Percentiles rank a stretch among this genome's conserved stretches.
These are phyloP conservation scores for Ptychobarbus kaznakovi DNA, from an alignment of 2,797 vertebrate genomes.

Conservation along the genomic window DNA sequence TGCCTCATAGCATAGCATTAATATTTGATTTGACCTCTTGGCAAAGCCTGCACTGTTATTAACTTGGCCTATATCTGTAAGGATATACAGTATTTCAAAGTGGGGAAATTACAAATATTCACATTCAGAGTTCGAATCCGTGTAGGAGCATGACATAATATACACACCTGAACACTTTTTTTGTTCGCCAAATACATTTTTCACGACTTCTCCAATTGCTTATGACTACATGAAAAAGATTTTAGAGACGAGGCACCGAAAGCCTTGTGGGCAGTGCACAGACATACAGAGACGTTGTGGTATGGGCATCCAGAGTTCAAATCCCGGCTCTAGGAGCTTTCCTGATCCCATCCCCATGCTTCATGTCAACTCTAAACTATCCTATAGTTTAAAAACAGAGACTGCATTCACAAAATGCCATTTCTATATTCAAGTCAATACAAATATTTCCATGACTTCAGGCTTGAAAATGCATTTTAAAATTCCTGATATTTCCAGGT, in stretches of 20 bases:
- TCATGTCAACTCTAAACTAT: not conserved
- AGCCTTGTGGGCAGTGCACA: not conserved
- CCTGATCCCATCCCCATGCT: too few species aligned
- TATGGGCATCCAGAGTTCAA: not conserved
- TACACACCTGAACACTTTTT: not conserved
- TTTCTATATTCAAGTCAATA: not conserved
- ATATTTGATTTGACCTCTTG: slow-evolving; percentile 6
- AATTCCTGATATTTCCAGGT: not conserved
- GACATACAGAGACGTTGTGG: too few species aligned
- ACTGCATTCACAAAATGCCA: not conserved
- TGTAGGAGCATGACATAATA: not conserved
- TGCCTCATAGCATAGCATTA: not conserved
- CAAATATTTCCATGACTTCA: not conserved
- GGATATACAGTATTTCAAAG: not conserved
- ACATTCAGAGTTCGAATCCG: not conserved
- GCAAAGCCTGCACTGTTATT: not conserved
- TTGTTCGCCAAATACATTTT: not conserved
- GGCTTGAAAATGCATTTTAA: not conserved
- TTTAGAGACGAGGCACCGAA: not conserved
- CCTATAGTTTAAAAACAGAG: not conserved
- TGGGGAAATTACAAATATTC: not conserved
- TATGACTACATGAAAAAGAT: not conserved
- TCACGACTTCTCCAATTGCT: not conserved
- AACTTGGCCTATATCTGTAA: not conserved
- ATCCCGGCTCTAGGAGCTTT: not conserved